Evolutionary conservation across 2,113 vertebrate genomes (phyloP).

Genomic region (Noctilio leporinus): DNA sequence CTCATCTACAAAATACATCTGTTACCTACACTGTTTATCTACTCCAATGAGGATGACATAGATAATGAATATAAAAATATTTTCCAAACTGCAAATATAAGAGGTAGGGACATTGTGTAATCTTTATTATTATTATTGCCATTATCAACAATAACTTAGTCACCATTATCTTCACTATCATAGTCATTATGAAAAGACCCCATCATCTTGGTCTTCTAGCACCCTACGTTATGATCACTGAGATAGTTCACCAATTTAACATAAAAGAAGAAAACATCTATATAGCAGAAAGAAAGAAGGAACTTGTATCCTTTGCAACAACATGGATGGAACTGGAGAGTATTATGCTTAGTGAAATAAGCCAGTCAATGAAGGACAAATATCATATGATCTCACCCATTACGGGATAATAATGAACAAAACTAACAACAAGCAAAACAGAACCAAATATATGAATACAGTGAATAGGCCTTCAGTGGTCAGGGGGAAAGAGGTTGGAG

Average conservation of each 20-base stretch:
- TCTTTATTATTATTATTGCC: neutral
- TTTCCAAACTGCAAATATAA: neutral
- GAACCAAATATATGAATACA: too few relatives aligned
- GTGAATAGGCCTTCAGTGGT: too few relatives aligned
- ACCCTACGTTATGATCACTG: neutral
- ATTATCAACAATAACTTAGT: neutral
- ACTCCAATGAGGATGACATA: neutral
- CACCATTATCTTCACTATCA: neutral
- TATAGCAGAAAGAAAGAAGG: too few relatives aligned
- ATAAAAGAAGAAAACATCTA: neutral
- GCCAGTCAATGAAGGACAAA: too few relatives aligned
- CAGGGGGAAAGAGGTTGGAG: too few relatives aligned
- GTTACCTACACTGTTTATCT: neutral
- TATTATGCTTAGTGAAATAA: too few relatives aligned
- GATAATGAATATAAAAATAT: neutral
- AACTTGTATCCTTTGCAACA: too few relatives aligned
- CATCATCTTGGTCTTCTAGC: neutral
- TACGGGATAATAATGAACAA: too few relatives aligned
- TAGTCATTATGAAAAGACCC: neutral
- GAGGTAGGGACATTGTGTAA: neutral
- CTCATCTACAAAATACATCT: neutral
- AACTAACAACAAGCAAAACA: too few relatives aligned
- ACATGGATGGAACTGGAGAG: too few relatives aligned
- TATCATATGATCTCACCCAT: too few relatives aligned
- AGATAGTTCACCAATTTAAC: neutral